These are phyloP conservation scores for Drosophila aldrichi DNA, from an alignment of 2,888 invertebrate species.

Conservation along the genomic window DNA sequence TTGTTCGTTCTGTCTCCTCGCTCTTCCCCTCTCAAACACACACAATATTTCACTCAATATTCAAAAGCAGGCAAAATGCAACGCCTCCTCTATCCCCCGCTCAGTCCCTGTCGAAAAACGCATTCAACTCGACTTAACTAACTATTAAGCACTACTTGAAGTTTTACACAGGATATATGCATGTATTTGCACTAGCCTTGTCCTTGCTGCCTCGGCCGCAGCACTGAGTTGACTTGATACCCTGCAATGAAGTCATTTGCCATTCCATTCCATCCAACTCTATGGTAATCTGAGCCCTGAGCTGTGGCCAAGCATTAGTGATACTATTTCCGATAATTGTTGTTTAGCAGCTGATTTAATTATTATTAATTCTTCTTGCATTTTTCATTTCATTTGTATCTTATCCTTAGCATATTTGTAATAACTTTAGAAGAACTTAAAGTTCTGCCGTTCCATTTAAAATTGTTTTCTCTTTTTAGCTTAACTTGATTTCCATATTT, in stretches of 20 bases:
- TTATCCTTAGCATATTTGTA: too few relatives aligned
- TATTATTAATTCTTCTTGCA: too few relatives aligned
- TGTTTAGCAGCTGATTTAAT: background rate
- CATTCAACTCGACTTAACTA: slow-evolving; percentile 79
- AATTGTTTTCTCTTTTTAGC: background rate
- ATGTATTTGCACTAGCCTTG: slow-evolving; percentile 58
- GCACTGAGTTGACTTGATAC: slow-evolving; percentile 46
- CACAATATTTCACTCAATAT: slow-evolving; percentile 76
- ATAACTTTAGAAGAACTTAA: too few relatives aligned
- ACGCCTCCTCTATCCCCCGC: background rate
- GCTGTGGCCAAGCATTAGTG: too few relatives aligned
- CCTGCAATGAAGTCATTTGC: background rate
- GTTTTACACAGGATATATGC: slow-evolving; percentile 70
- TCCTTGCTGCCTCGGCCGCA: slow-evolving; percentile 36
- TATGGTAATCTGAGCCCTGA: too few relatives aligned
- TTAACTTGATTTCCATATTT: background rate
- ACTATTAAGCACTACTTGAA: slow-evolving; percentile 77
- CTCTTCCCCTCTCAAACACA: slow-evolving; percentile 16
- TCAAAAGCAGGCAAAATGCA: slow-evolving; percentile 62
- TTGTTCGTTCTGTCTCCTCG: background rate
- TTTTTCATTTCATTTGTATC: too few relatives aligned
- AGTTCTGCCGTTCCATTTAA: too few relatives aligned
- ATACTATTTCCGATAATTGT: too few relatives aligned
- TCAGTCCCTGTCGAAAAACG: slow-evolving; percentile 46
- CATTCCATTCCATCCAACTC: background rate